These are phyloP conservation scores for Tipula unca DNA, from an alignment of 2,888 invertebrate genomes.

Conservation along the genomic window DNA sequence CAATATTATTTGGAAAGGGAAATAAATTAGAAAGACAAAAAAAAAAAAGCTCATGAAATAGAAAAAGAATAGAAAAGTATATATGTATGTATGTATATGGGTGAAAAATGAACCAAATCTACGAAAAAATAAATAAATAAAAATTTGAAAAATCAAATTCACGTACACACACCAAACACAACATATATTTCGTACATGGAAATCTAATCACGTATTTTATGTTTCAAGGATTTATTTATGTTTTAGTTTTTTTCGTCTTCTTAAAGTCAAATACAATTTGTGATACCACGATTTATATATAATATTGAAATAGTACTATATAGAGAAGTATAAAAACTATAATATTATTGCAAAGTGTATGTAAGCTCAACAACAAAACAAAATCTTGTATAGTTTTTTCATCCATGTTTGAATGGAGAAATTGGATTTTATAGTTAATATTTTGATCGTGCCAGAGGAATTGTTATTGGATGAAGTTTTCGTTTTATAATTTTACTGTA, in stretches of 20 bases:
- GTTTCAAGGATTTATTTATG: neutral
- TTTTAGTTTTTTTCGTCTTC: neutral
- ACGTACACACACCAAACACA: constrained; percentile 8
- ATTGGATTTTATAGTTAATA: constrained; percentile 14
- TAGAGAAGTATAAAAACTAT: neutral
- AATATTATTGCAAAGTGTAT: neutral
- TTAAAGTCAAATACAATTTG: constrained; percentile 8
- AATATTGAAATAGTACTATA: neutral
- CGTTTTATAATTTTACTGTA: neutral
- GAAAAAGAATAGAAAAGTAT: neutral
- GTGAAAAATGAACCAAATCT: neutral
- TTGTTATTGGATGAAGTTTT: constrained; percentile 8
- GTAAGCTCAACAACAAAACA: neutral
- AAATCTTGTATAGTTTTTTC: neutral
- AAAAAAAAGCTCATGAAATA: neutral
- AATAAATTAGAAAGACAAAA: neutral
- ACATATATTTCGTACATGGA: neutral
- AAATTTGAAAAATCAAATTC: neutral
- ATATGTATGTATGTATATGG: no score
- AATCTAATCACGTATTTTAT: constrained; percentile 8
- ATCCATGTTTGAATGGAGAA: constrained; percentile 8
- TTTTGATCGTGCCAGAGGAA: constrained; percentile 14
- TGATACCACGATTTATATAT: constrained; percentile 14
- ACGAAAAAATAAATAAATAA: neutral
- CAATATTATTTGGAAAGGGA: neutral